phyloP scores from a whole-genome alignment of 2,797 vertebrate species.

The Potorous gilbertii region DNA sequence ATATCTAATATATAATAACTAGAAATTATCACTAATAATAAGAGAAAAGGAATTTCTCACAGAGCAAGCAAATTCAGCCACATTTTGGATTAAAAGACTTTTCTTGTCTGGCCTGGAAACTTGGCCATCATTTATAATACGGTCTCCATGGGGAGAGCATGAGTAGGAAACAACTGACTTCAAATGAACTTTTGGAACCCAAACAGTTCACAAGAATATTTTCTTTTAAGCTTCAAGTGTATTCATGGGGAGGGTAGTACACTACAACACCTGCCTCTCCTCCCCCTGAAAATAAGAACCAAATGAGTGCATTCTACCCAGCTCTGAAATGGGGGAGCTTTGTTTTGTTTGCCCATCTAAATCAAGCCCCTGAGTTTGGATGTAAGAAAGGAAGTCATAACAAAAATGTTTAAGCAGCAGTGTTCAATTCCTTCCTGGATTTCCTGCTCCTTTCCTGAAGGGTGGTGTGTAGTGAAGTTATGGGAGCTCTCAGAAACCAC shows the following conservation, averaged over 20 bases:
- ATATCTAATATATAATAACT: neutral
- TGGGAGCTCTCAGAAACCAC: neutral
- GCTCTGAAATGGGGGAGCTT: neutral
- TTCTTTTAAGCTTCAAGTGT: neutral
- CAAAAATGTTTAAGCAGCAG: slow-evolving; percentile 19
- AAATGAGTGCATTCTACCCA: neutral
- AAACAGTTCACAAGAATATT: neutral
- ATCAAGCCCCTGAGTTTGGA: slow-evolving; percentile 6
- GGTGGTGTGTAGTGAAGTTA: neutral
- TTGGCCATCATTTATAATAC: neutral
- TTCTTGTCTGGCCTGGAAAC: slow-evolving; percentile 9
- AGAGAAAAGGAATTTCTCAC: neutral
- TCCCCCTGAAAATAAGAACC: neutral
- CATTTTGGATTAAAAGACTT: neutral
- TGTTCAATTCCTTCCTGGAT: slow-evolving; percentile 7
- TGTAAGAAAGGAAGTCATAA: slow-evolving; percentile 23
- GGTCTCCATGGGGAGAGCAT: neutral
- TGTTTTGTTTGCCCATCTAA: neutral
- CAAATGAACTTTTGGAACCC: neutral
- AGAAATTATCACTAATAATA: neutral
- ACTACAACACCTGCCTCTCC: neutral
- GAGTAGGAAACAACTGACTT: neutral
- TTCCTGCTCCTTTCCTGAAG: neutral
- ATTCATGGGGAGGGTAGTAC: neutral
- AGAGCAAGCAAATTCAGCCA: neutral